Evolutionary conservation across 2,797 vertebrate genomes (phyloP).

Genomic region (Crenuchus spilurus): DNA sequence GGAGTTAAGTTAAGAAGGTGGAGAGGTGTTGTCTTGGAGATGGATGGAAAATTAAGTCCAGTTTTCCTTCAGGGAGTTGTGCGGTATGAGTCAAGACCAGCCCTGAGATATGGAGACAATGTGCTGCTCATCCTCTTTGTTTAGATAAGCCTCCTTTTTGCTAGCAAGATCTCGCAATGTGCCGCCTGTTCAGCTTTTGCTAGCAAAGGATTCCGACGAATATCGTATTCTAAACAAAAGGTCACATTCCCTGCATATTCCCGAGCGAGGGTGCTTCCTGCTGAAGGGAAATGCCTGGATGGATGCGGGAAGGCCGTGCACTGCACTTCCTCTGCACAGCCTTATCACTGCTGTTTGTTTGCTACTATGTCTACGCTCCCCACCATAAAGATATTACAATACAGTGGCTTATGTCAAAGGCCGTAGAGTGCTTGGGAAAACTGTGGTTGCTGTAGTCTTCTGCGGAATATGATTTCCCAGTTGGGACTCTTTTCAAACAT

Average conservation of each 20-base stretch:
- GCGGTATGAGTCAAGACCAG: conserved; percentile 36
- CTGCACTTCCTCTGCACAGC: conserved; percentile 74
- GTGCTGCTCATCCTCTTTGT: conserved; percentile 26
- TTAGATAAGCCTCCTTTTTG: conserved; percentile 59
- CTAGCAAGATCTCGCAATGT: conserved; percentile 69
- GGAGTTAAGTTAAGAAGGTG: conserved; percentile 22
- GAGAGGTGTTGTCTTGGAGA: conserved; percentile 38
- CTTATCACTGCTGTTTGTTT: conserved; percentile 76
- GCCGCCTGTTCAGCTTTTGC: conserved; percentile 5
- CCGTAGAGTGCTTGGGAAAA: conserved; percentile 19
- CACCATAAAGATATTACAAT: conserved; percentile 37
- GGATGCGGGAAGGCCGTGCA: conserved; percentile 67
- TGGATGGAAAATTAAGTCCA: conserved; percentile 38
- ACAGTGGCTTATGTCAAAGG: conserved; percentile 27
- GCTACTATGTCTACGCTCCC: conserved; percentile 39
- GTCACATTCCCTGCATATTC: conserved; percentile 78
- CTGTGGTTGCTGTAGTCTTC: not conserved
- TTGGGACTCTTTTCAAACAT: not conserved
- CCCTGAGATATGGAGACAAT: conserved; percentile 40
- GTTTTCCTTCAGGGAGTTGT: conserved; percentile 35
- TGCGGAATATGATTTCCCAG: conserved; percentile 4
- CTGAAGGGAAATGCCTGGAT: conserved; percentile 67
- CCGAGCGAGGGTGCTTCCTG: conserved; percentile 78
- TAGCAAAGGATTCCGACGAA: conserved; percentile 17
- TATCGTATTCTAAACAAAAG: conserved; percentile 69